Evolutionary conservation across 2,113 vertebrate genomes (phyloP).

Genomic region (Oreocharis arfaki): DNA sequence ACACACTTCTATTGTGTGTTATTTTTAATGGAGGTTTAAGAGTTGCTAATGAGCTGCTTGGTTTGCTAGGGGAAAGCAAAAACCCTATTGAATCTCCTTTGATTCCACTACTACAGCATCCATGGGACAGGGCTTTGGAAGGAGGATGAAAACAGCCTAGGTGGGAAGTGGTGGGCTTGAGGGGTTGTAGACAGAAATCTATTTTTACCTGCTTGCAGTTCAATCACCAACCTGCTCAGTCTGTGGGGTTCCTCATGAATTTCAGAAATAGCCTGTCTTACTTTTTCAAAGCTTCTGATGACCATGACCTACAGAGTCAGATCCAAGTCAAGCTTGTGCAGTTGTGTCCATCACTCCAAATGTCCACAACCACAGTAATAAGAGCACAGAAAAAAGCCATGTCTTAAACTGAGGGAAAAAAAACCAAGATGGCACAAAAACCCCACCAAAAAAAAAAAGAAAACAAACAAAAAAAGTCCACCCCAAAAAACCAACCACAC

Average conservation of each 20-base stretch:
- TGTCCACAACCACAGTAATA: background rate
- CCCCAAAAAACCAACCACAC: too few species aligned
- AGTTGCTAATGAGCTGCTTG: background rate
- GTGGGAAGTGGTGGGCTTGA: background rate
- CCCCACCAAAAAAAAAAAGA: background rate
- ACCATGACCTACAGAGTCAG: background rate
- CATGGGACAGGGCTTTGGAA: background rate
- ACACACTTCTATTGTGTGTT: background rate
- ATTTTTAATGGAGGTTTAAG: background rate
- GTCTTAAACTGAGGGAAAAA: rapidly evolving
- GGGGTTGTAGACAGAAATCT: background rate
- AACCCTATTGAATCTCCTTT: background rate
- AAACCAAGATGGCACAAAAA: background rate
- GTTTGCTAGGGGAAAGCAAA: background rate
- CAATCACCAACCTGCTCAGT: background rate
- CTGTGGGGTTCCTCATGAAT: background rate
- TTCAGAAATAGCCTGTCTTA: background rate
- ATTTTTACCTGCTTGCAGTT: background rate
- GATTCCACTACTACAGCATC: background rate
- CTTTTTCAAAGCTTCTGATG: background rate
- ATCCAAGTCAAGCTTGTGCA: background rate
- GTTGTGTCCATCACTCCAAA: background rate
- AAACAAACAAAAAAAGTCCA: too few species aligned
- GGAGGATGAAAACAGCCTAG: background rate
- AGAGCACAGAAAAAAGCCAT: background rate